These are phyloP conservation scores for Platyrinchus mystaceus DNA, from an alignment of 2,797 vertebrate genomes.

Conservation along the genomic window DNA sequence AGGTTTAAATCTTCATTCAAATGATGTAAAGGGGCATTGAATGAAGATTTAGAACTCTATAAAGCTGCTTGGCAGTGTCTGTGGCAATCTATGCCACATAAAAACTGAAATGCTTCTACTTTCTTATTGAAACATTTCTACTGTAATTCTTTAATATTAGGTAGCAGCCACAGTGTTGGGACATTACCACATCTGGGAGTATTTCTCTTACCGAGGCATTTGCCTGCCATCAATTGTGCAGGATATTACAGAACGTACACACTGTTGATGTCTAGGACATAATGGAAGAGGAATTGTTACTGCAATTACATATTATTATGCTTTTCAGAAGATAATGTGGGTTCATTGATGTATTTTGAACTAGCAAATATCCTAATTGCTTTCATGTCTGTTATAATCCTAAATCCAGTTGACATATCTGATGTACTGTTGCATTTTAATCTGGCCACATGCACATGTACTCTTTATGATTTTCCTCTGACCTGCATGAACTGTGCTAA, in stretches of 20 bases:
- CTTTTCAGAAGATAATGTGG: slow-evolving; percentile 63
- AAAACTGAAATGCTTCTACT: slow-evolving; percentile 62
- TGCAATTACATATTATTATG: slow-evolving; percentile 66
- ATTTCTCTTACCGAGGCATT: slow-evolving; percentile 28
- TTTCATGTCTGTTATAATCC: slow-evolving; percentile 35
- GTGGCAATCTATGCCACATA: slow-evolving; percentile 58
- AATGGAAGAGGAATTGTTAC: slow-evolving; percentile 69
- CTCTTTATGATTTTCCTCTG: neutral
- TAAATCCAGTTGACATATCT: slow-evolving; percentile 22
- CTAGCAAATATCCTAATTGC: slow-evolving; percentile 59
- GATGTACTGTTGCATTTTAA: neutral
- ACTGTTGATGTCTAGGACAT: slow-evolving; percentile 65
- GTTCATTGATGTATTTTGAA: slow-evolving; percentile 66
- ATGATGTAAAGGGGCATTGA: slow-evolving; percentile 64
- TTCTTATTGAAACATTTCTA: slow-evolving; percentile 60
- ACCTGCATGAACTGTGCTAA: neutral
- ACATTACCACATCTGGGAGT: slow-evolving; percentile 50
- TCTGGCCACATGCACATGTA: neutral
- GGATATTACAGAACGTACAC: slow-evolving; percentile 32
- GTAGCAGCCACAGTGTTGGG: slow-evolving; percentile 36
- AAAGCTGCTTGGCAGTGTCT: slow-evolving; percentile 61
- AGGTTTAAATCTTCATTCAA: slow-evolving; percentile 70
- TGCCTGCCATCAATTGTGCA: slow-evolving; percentile 37
- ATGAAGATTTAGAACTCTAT: slow-evolving; percentile 71
- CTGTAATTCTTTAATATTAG: slow-evolving; percentile 67